Conservation (phyloP, 2,113 vertebrate species). For the Crotalus horridus region DNA sequence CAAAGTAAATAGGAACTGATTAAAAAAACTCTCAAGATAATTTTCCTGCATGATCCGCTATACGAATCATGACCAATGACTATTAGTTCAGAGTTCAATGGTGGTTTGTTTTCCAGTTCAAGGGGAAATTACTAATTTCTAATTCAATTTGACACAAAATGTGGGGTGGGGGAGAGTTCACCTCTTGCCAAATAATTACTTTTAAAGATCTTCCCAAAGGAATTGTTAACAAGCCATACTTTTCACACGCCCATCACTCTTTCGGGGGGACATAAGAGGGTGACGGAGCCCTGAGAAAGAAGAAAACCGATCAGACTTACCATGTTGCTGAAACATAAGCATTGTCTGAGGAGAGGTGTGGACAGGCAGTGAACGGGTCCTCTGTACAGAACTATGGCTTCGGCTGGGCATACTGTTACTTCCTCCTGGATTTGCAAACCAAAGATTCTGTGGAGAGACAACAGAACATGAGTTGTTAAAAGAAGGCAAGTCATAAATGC, state of each 20-base stretch:
- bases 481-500: background rate
- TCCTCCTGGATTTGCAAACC: conserved; percentile 97
- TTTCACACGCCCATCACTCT: too few relatives aligned
- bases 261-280: too few relatives aligned
- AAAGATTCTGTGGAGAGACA: conserved; percentile 81
- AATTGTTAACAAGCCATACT: background rate
- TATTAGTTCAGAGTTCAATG: background rate
- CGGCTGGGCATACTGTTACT: conserved; percentile 98
- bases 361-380: conserved; percentile 94
- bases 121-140: background rate
- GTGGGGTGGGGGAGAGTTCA: too few relatives aligned
- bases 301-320: conserved; percentile 57
- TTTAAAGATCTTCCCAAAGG: background rate
- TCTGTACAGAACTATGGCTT: conserved; percentile 94
- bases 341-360: conserved; percentile 93
- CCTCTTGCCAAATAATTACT: background rate
- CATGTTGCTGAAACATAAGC: conserved; percentile 92
- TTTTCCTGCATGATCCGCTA: background rate
- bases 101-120: background rate
- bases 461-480: background rate
- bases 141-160: background rate
- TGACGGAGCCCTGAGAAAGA: too few relatives aligned
- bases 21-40: background rate
- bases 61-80: background rate
- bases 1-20: background rate